Conservation (phyloP, 2,888 invertebrate species). For the Volucella inflata region DNA sequence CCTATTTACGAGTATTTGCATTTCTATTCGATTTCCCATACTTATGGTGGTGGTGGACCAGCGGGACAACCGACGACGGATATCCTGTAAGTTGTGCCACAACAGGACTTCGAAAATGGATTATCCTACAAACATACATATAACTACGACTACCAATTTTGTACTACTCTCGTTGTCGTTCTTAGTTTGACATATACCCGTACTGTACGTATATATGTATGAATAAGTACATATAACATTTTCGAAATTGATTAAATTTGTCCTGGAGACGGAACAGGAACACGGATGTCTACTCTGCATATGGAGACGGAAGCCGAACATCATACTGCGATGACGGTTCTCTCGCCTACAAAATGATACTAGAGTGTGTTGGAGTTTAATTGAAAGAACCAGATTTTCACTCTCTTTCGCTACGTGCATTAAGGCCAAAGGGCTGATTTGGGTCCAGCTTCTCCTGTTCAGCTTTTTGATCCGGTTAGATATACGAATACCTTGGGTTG, state of each 20-base stretch:
- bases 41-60: conserved; percentile 22
- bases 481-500: conserved; percentile 7
- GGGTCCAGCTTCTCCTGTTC: conserved; percentile 17
- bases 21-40: conserved; percentile 22
- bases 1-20: conserved; percentile 45
- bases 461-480: conserved; percentile 42
- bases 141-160: too few relatives aligned
- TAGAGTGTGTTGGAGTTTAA: conserved; percentile 48
- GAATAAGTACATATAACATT: conserved; percentile 52
- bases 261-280: conserved; percentile 64
- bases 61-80: conserved; percentile 13
- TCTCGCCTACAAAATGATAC: conserved; percentile 35
- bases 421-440: conserved; percentile 39
- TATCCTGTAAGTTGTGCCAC: conserved; percentile 57
- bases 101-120: conserved; percentile 67
- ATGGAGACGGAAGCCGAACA: neutral
- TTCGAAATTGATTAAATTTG: conserved; percentile 73
- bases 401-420: neutral
- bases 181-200: too few relatives aligned
- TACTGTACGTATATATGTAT: too few relatives aligned
- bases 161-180: too few relatives aligned
- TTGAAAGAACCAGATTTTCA: conserved; percentile 30
- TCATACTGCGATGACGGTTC: conserved; percentile 32
- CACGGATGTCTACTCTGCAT: conserved; percentile 62
- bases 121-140: conserved; percentile 61